These are phyloP conservation scores for Ditula angustiorana DNA, from an alignment of 2,888 invertebrate species.

Conservation along the genomic window DNA sequence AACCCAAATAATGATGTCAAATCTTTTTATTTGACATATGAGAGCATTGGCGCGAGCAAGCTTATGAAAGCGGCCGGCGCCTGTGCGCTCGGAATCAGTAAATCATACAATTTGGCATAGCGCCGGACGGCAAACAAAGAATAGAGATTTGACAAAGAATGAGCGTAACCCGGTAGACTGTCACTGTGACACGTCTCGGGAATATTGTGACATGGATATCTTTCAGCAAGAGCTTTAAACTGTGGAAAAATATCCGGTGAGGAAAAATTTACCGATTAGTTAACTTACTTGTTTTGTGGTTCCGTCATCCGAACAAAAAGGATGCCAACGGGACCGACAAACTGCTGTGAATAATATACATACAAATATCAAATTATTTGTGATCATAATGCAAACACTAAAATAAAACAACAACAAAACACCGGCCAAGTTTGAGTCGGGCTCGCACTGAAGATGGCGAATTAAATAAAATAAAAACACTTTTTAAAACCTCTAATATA, in stretches of 20 bases:
- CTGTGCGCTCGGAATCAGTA: slow-evolving; percentile 58
- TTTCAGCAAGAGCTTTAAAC: slow-evolving; percentile 8
- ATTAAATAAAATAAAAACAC: too few relatives aligned
- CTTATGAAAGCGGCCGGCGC: slow-evolving; percentile 42
- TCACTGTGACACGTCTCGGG: slow-evolving; percentile 6
- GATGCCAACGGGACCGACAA: too few relatives aligned
- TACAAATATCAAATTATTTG: too few relatives aligned
- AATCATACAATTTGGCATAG: slow-evolving; percentile 78
- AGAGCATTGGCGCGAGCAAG: slow-evolving; percentile 67
- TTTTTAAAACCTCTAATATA: too few relatives aligned
- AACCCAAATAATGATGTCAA: slow-evolving; percentile 30
- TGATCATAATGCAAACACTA: too few relatives aligned
- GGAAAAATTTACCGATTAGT: slow-evolving; percentile 2
- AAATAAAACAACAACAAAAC: too few relatives aligned
- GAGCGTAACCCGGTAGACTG: not conserved
- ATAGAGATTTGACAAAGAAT: slow-evolving; percentile 41
- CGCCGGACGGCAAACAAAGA: slow-evolving; percentile 59
- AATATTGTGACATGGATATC: slow-evolving; percentile 27
- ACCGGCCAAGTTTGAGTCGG: too few relatives aligned
- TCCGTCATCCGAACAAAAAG: too few relatives aligned
- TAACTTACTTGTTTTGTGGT: too few relatives aligned
- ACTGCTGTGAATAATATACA: too few relatives aligned
- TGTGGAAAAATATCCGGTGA: slow-evolving; percentile 13
- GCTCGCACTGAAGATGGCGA: too few relatives aligned
- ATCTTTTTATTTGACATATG: slow-evolving; percentile 57